Conservation (phyloP, 1,140 invertebrate genomes). For the Papilio dardanus region DNA sequence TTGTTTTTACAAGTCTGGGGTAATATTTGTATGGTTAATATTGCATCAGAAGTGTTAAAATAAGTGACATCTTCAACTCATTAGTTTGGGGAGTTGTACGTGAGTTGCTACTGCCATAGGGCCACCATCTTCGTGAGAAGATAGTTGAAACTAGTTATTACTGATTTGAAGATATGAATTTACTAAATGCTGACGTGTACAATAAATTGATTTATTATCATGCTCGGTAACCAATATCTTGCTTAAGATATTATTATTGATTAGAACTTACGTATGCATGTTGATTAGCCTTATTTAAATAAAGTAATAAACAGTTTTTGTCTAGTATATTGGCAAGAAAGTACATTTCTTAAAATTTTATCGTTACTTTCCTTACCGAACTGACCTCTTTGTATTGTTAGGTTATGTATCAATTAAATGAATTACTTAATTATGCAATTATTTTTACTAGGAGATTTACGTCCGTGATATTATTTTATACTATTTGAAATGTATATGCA, state of each 20-base stretch:
- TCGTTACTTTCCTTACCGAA: neutral
- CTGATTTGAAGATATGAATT: neutral
- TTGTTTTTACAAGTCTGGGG: neutral
- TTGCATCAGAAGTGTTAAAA: neutral
- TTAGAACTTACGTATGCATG: neutral
- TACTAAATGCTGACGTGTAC: neutral
- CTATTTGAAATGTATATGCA: constrained; percentile 10
- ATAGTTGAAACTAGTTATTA: neutral
- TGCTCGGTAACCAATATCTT: constrained; percentile 13
- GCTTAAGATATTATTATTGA: neutral
- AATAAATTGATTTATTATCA: constrained; percentile 5
- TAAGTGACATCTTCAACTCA: neutral
- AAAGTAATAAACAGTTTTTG: neutral
- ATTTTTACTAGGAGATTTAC: no score
- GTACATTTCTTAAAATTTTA: neutral
- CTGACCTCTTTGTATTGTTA: neutral
- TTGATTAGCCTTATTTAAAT: neutral
- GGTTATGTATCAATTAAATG: neutral
- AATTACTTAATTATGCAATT: no score
- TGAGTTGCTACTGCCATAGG: no score
- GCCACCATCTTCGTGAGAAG: neutral
- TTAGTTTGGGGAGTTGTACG: no score
- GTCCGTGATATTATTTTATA: no score
- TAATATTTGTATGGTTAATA: neutral
- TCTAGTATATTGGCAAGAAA: neutral